Evolutionary conservation across 2,888 invertebrate genomes (phyloP).

Genomic region (Nycteola revayana): DNA sequence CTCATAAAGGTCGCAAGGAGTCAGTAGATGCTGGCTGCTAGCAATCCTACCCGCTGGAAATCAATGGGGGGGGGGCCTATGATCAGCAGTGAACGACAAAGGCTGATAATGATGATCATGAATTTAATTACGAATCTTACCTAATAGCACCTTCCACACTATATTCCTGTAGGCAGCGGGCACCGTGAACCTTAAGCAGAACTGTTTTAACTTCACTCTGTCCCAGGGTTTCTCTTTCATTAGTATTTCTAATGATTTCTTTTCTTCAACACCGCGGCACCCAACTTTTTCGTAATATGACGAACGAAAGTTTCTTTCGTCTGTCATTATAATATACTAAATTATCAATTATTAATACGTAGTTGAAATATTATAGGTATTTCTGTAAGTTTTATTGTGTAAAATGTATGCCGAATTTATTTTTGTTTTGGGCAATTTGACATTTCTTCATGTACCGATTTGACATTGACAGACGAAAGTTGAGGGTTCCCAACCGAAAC

Average conservation of each 20-base stretch:
- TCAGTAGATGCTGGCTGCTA: too few relatives aligned
- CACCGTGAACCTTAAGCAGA: constrained; percentile 91
- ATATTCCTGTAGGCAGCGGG: constrained; percentile 90
- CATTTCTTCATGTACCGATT: neutral
- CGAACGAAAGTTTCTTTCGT: constrained; percentile 91
- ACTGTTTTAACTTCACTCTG: constrained; percentile 90
- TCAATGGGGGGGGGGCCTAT: too few relatives aligned
- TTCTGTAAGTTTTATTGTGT: too few relatives aligned
- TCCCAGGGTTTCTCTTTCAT: constrained; percentile 93
- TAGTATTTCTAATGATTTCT: constrained; percentile 93
- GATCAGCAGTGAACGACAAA: too few relatives aligned
- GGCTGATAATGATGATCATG: too few relatives aligned
- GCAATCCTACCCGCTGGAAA: too few relatives aligned
- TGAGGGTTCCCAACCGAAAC: too few relatives aligned
- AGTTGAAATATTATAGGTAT: too few relatives aligned
- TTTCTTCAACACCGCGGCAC: constrained; percentile 94
- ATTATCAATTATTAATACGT: too few relatives aligned
- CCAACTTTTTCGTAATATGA: constrained; percentile 94
- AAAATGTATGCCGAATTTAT: neutral
- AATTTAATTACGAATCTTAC: constrained; percentile 64
- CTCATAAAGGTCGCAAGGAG: too few relatives aligned
- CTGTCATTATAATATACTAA: constrained; percentile 79
- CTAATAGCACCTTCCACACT: constrained; percentile 93
- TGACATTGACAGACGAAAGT: neutral
- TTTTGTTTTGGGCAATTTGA: neutral